These are phyloP conservation scores for Congeria kusceri DNA, from an alignment of 2,888 invertebrate species.

Conservation along the genomic window DNA sequence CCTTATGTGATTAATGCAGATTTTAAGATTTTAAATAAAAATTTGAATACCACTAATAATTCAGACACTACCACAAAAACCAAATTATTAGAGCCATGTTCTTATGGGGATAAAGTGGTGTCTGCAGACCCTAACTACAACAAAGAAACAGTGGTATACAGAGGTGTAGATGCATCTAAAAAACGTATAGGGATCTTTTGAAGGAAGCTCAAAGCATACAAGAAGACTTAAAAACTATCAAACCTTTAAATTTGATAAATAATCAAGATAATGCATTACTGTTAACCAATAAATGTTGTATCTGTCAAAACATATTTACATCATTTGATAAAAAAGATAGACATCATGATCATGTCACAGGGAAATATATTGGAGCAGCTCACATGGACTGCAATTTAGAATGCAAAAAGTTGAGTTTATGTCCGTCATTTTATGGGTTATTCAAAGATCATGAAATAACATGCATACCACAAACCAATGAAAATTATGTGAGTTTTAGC, in stretches of 20 bases:
- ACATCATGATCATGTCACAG: constrained; percentile 25
- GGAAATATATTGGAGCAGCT: constrained; percentile 16
- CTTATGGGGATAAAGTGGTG: constrained; percentile 23
- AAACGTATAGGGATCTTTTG: constrained; percentile 12
- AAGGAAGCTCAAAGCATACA: constrained; percentile 13
- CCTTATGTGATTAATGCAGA: constrained; percentile 29
- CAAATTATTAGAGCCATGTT: not conserved
- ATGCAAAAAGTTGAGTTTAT: not conserved
- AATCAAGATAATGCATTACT: not conserved
- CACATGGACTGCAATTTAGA: constrained; percentile 14
- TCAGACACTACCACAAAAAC: not conserved
- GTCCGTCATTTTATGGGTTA: not conserved
- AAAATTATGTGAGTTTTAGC: not conserved
- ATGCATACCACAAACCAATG: constrained; percentile 6
- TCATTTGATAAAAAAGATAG: constrained; percentile 2
- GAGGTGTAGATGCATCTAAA: constrained; percentile 14
- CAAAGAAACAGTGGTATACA: constrained; percentile 11
- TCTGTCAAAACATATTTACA: constrained; percentile 8
- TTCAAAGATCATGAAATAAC: not conserved
- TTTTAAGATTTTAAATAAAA: constrained; percentile 15
- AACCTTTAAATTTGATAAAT: constrained; percentile 3
- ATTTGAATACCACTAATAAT: not conserved
- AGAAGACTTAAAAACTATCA: not conserved
- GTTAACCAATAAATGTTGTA: constrained; percentile 2
- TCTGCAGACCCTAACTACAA: not conserved